These are phyloP conservation scores for Chloroceryle amazona DNA, from an alignment of 2,797 vertebrate genomes.

Conservation along the genomic window DNA sequence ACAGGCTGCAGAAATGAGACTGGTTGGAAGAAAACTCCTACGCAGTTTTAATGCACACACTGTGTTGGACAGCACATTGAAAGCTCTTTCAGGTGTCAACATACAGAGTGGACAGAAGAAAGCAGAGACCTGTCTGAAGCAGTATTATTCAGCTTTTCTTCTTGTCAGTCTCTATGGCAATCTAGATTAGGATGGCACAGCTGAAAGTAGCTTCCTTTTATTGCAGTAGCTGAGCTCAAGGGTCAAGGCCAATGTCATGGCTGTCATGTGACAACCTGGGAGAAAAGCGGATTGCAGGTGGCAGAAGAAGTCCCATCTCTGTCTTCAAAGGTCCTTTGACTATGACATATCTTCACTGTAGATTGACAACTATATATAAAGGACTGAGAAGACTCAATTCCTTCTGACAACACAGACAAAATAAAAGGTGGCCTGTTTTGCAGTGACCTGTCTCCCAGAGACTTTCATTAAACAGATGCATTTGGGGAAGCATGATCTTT, in stretches of 20 bases:
- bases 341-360: not conserved
- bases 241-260: not conserved
- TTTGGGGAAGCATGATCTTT: not conserved
- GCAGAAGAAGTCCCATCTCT: not conserved
- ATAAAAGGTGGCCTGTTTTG: not conserved
- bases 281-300: not conserved
- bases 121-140: not conserved
- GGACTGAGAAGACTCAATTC: not conserved
- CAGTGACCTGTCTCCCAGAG: not conserved
- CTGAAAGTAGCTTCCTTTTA: not conserved
- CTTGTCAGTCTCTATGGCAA: not conserved
- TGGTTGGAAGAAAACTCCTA: not conserved
- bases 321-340: not conserved
- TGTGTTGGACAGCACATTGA: not conserved
- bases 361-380: not conserved
- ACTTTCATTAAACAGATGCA: not conserved
- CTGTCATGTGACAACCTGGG: not conserved
- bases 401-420: not conserved
- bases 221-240: not conserved
- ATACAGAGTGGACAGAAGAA: not conserved
- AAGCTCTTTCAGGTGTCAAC: not conserved
- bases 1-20: not conserved
- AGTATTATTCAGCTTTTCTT: not conserved
- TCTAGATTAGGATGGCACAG: not conserved
- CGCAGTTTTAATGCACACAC: not conserved